Evolutionary conservation across 2,797 vertebrate genomes (phyloP), one percentile per base, ranked within the genome.

Genomic region (Hipposideros larvatus): DNA sequence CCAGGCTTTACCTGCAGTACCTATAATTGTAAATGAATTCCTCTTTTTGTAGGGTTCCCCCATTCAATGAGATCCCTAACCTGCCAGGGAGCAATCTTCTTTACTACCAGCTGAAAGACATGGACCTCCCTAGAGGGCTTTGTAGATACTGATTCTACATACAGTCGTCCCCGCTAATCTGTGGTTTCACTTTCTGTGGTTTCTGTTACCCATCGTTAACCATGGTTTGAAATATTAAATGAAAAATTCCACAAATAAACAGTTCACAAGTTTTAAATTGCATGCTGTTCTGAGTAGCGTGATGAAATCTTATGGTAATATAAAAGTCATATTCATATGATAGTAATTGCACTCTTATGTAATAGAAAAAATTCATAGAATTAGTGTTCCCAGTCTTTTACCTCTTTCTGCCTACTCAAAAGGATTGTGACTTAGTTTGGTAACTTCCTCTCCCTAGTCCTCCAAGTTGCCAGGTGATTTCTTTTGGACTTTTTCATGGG

Each of bases 81-180:
- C 28, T 87, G 51, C 26, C 74, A 89, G 77, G 55, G 94, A 89
- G 78, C 61, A 66, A 55, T 48, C n/a, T 48, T 93, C 48, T 87
- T 78, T 91, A 78, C 22, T 24, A 73, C 24, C 51, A 89, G 28
- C 74, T 34, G 37, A 11, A 51, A 93, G 28, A 53, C 55, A 31
- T 3, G 68, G 55, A 86, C 21, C 8, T 91, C 43, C 43, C 4
- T 16, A 78, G 43, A 93, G 15, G 43, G 26, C 19, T 96, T 51
- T 31, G 37, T 48, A 79, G 78, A 22, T 74, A 68, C 46, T 74
- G 43, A 87, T 91, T 89, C 43, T 19, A 89, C 37, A 59, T 57
- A 48, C 1, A 14, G 41, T 65, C 11, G 22, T 19, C 16, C 11
- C 14, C 43, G 14, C 14, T n/a, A 46, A 43, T 46, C 57, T 34